Conservation (phyloP, 2,888 invertebrate species). For the Caenorhabditis sulstoni region DNA sequence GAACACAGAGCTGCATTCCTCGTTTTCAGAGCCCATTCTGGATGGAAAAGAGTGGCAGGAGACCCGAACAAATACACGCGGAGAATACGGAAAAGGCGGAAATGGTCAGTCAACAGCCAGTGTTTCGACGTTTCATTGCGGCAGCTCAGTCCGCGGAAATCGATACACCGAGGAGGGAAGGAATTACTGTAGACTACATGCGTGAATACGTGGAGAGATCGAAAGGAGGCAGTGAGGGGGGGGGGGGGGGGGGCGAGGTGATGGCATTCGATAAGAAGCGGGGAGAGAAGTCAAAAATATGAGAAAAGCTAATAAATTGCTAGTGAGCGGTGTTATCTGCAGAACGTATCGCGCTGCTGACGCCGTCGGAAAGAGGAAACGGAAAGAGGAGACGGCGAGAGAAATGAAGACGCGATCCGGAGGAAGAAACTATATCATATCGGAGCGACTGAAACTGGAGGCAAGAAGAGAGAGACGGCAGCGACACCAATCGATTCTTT, state of each 20-base stretch:
- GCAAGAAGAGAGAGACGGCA: slow-evolving; percentile 14
- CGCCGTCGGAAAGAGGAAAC: slow-evolving; percentile 9
- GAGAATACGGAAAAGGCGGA: slow-evolving; percentile 11
- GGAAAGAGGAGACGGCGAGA: not conserved
- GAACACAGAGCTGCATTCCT: no score
- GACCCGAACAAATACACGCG: slow-evolving; percentile 8
- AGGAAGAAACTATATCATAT: slow-evolving; percentile 5
- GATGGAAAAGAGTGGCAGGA: slow-evolving; percentile 5
- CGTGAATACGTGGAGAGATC: slow-evolving; percentile 26
- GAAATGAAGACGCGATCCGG: not conserved
- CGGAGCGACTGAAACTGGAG: slow-evolving; percentile 23
- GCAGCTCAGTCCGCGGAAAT: not conserved
- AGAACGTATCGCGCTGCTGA: slow-evolving; percentile 45
- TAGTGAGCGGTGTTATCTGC: slow-evolving; percentile 47
- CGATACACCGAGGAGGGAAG: not conserved
- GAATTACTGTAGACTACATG: not conserved
- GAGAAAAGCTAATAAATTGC: slow-evolving; percentile 58
- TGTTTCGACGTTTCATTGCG: slow-evolving; percentile 6
- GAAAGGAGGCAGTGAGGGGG: slow-evolving; percentile 21
- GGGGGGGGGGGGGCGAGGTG: slow-evolving; percentile 20
- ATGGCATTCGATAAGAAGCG: slow-evolving; percentile 46
- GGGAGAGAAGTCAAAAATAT: slow-evolving; percentile 34
- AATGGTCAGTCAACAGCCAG: slow-evolving; percentile 11
- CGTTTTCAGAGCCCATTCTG: not conserved
- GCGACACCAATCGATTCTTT: slow-evolving; percentile 34